Evolutionary conservation across 2,888 invertebrate species (phyloP).

Genomic region (Leucophora obtusa): DNA sequence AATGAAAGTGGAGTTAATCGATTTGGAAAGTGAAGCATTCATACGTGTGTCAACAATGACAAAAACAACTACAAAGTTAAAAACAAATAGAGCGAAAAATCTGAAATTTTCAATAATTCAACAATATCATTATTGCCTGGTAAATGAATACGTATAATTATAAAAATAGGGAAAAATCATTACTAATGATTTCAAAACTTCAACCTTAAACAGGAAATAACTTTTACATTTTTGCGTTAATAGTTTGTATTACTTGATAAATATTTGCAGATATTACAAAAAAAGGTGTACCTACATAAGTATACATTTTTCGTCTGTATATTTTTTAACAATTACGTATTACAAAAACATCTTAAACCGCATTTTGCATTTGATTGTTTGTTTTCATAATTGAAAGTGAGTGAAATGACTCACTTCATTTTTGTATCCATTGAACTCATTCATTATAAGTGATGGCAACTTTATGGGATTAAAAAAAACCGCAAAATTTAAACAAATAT

Average conservation of each 20-base stretch:
- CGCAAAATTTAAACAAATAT: too few species aligned
- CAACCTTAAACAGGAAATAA: neutral
- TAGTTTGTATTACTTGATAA: neutral
- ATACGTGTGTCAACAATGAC: too few species aligned
- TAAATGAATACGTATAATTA: neutral
- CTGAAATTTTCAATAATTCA: neutral
- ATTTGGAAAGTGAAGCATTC: too few species aligned
- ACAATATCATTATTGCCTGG: neutral
- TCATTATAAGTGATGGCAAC: neutral
- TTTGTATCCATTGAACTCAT: neutral
- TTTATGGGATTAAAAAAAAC: too few species aligned
- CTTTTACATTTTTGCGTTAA: neutral
- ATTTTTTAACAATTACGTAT: slow-evolving; percentile 4
- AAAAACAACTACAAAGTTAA: neutral
- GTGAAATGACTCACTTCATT: neutral
- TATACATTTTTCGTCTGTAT: neutral
- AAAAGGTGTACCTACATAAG: neutral
- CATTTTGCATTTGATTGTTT: slow-evolving; percentile 5
- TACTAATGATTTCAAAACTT: neutral
- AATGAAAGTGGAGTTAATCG: too few species aligned
- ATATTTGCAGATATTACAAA: neutral
- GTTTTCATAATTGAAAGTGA: neutral
- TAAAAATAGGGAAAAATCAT: neutral
- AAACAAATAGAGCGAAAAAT: slow-evolving; percentile 2
- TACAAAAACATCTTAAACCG: slow-evolving; percentile 5